A percentile compares a stretch with the other conserved stretches of the same genome.
phyloP scores from a whole-genome alignment of 2,113 vertebrate species.

The Hippocampus guttulatus region DNA sequence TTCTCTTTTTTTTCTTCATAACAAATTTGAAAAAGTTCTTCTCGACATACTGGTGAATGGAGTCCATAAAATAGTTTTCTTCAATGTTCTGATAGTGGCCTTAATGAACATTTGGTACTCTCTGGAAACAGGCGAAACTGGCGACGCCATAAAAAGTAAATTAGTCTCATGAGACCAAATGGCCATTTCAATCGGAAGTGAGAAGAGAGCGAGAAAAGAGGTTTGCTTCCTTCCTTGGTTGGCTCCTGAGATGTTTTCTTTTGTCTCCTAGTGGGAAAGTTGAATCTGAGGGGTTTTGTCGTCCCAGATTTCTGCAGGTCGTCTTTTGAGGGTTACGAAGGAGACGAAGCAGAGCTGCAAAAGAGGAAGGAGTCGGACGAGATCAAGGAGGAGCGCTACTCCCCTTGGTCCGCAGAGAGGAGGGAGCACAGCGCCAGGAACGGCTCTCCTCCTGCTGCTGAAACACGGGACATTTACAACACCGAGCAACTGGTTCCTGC shows the following conservation, averaged over 20 bases:
- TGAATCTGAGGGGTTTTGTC: neutral
- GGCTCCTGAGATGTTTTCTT: too few relatives aligned
- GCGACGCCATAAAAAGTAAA: too few relatives aligned
- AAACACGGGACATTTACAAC: slow-evolving; percentile 70
- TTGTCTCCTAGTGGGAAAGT: neutral
- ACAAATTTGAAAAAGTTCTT: too few relatives aligned
- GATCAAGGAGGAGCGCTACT: slow-evolving; percentile 73
- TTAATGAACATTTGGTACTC: too few relatives aligned
- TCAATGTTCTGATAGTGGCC: too few relatives aligned
- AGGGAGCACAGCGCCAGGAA: slow-evolving; percentile 62
- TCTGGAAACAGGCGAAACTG: too few relatives aligned
- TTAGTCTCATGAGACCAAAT: neutral
- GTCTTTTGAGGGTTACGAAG: slow-evolving; percentile 59
- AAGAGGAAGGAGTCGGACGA: slow-evolving; percentile 50
- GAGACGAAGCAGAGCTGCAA: slow-evolving; percentile 58
- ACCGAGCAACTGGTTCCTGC: slow-evolving; percentile 80
- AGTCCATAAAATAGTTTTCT: too few relatives aligned
- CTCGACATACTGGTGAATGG: too few relatives aligned
- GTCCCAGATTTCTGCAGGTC: slow-evolving; percentile 58
- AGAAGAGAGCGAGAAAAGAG: neutral
- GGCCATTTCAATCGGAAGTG: neutral
- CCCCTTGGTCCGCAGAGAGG: slow-evolving; percentile 73
- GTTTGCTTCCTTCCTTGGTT: neutral
- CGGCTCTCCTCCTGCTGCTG: slow-evolving; percentile 61
- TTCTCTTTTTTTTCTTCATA: too few relatives aligned